These are phyloP conservation scores for Drosophila fulvimacula DNA, from an alignment of 2,888 invertebrate genomes.

Conservation along the genomic window DNA sequence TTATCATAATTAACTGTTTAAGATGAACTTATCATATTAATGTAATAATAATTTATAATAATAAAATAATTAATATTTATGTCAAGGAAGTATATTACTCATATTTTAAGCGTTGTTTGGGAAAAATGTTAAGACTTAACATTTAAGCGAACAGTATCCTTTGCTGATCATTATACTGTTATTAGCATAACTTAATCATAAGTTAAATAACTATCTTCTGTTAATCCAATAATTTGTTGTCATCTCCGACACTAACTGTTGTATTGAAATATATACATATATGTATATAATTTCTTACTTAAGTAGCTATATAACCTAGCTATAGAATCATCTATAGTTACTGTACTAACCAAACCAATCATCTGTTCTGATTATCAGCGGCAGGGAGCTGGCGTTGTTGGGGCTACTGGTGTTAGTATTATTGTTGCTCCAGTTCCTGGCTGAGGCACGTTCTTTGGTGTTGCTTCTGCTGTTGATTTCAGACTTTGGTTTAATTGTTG, in stretches of 20 bases:
- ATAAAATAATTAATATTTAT: too few species aligned
- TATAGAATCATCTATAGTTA: background rate
- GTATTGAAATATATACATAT: too few species aligned
- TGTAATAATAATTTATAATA: too few species aligned
- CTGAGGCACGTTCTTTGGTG: conserved; percentile 24
- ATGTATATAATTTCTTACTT: too few species aligned
- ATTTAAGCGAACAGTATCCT: background rate
- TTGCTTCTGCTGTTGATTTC: conserved; percentile 43
- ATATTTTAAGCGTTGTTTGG: too few species aligned
- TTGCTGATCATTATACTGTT: background rate
- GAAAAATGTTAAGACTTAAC: too few species aligned
- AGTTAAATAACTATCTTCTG: background rate
- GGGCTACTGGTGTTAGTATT: conserved; percentile 31
- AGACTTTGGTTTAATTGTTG: conserved; percentile 46
- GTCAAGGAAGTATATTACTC: too few species aligned
- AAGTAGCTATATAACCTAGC: background rate
- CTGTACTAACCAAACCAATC: conserved; percentile 82
- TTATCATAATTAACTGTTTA: too few species aligned
- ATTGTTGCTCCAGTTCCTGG: conserved; percentile 41
- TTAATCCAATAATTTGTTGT: background rate
- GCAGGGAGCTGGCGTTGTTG: conserved; percentile 50
- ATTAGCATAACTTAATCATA: background rate
- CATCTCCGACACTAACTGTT: background rate
- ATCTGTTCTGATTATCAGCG: conserved; percentile 63
- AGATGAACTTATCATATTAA: too few species aligned